These are phyloP conservation scores for Byasa hedistus DNA, from an alignment of 2,888 invertebrate genomes.

Conservation along the genomic window DNA sequence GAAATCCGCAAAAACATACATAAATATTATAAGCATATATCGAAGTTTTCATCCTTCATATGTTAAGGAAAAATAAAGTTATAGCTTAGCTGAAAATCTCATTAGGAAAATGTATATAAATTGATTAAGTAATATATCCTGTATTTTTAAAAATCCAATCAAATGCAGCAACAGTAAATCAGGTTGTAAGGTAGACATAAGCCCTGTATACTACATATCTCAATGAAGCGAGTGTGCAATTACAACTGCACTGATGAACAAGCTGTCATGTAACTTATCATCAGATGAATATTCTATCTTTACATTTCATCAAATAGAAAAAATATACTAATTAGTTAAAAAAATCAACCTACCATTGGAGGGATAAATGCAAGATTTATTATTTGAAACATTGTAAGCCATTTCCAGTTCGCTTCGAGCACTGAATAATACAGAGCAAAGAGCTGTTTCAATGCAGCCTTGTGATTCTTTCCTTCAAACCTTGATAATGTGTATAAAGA, in stretches of 20 bases:
- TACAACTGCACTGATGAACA: neutral
- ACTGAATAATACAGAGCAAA: conserved; percentile 83
- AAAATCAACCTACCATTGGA: conserved; percentile 83
- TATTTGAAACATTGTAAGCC: conserved; percentile 86
- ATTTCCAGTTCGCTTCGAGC: conserved; percentile 87
- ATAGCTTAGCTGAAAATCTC: too few species aligned
- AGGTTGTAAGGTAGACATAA: too few species aligned
- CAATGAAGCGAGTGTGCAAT: neutral
- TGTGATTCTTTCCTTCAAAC: conserved; percentile 87
- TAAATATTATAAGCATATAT: too few species aligned
- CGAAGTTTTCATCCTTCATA: too few species aligned
- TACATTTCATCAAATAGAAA: neutral
- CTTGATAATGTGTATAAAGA: conserved; percentile 86
- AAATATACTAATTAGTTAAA: neutral
- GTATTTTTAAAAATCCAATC: too few species aligned
- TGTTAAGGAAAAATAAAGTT: too few species aligned
- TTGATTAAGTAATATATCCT: too few species aligned
- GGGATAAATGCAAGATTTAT: conserved; percentile 88
- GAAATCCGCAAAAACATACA: neutral
- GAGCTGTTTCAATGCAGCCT: conserved; percentile 82
- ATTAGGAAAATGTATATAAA: too few species aligned
- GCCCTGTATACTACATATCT: too few species aligned
- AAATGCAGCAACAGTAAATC: too few species aligned
- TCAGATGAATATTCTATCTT: neutral
- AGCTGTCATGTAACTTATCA: neutral